phyloP scores from a whole-genome alignment of 2,113 vertebrate species.

The Oreochromis niloticus region DNA sequence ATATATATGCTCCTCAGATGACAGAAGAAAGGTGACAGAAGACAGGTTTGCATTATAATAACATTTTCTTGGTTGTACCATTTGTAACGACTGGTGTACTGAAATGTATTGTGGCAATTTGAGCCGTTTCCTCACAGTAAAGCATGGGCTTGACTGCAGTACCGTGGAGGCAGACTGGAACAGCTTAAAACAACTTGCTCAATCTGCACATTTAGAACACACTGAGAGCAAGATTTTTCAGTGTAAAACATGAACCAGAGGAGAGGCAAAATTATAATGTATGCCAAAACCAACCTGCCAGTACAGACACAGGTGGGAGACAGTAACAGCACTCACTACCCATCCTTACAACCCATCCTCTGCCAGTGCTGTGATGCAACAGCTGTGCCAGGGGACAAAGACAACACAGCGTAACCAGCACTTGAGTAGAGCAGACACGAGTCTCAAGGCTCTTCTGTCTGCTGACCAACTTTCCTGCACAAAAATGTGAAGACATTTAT shows the following conservation, averaged over 20 bases:
- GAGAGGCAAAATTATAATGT: not conserved
- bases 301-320: not conserved
- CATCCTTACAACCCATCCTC: not conserved
- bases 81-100: not conserved
- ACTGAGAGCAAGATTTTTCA: not conserved
- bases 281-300: not conserved
- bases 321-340: not conserved
- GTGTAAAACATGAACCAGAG: not conserved
- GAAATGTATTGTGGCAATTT: not conserved
- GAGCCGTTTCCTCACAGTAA: not conserved
- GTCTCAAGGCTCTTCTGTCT: not conserved
- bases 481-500: not conserved
- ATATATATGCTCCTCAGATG: not conserved
- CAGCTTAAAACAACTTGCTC: not conserved
- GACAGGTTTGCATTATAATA: not conserved
- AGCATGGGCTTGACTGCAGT: not conserved
- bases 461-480: not conserved
- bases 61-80: not conserved
- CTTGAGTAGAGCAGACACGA: not conserved
- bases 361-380: not conserved
- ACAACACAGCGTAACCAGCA: not conserved
- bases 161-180: not conserved
- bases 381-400: not conserved
- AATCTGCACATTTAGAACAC: not conserved
- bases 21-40: not conserved